Evolutionary conservation across 1,140 invertebrate species (phyloP), one percentile per base, ranked within the genome.

Genomic region (Pogonomyrmex barbatus): DNA sequence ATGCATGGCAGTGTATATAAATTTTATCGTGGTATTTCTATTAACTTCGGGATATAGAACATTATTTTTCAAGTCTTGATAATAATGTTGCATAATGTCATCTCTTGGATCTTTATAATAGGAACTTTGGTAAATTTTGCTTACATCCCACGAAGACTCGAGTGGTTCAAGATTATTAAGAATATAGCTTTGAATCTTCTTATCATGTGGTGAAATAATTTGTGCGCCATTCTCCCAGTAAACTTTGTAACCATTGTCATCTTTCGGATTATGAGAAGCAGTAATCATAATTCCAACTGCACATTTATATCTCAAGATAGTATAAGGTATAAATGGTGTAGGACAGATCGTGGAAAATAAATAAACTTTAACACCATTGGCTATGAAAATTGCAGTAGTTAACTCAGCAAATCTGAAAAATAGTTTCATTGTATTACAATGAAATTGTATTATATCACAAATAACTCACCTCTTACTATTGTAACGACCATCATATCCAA

Each of bases 191-290:
- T 99, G 97, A 85, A 99, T 99, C 65, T 96, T 96, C 92, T 97
- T 97, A 94, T 99, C 99, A 90, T 98, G 97, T 0, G 99, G 99
- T 1, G 97, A 95, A 75, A 99, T 97, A 65, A 99, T 99, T 96
- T 99, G 99, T n/a, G 98, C 97, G 1, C 98, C 98, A 95, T 99
- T 99, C 33, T 95, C 95, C 97, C 98, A 99, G 94, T 99, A 99
- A 4, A 99, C 98, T 96, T 99, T 99, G 93, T 99, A 99, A 4
- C 99, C 99, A 95, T 99, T 99, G 93, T 99, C 99, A 71, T 99
- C 97, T 95, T 99, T 99, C 0, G 99, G 99, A 96, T 99, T 99
- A 91, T 99, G 99, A 0, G 99, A 99, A 0, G 99, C 99, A 17
- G 99, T 99, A 0, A 99, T 96, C 98, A 99, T 99, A 8, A 99